These are phyloP conservation scores for Mycteria americana DNA, from an alignment of 2,797 vertebrate species.

Conservation along the genomic window DNA sequence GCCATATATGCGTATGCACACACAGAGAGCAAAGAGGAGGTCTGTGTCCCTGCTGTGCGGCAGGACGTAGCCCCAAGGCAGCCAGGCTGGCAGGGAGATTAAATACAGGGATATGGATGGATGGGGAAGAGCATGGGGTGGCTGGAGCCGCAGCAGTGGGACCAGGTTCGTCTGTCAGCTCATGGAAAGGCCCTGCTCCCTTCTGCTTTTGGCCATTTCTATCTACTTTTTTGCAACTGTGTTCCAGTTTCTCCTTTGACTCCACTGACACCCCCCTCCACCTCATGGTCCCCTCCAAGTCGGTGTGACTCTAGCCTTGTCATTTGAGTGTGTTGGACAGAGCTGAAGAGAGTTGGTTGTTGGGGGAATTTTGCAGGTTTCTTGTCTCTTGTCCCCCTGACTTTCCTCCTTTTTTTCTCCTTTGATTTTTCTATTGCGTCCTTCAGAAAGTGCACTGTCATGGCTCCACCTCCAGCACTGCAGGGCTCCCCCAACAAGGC, in stretches of 20 bases:
- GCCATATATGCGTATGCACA: fast-evolving
- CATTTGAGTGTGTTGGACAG: not conserved
- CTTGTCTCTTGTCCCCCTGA: not conserved
- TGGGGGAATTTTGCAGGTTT: not conserved
- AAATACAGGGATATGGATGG: not conserved
- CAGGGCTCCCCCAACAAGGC: not conserved
- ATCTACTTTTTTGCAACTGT: not conserved
- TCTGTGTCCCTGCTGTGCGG: not conserved
- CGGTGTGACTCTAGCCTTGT: not conserved
- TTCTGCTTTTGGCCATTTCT: not conserved
- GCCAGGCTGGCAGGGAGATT: not conserved
- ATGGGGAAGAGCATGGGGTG: not conserved
- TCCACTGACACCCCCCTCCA: not conserved
- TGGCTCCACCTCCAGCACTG: not conserved
- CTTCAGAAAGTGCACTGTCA: not conserved
- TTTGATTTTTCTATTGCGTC: not conserved
- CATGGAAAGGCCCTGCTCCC: not conserved
- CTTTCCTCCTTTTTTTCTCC: not conserved
- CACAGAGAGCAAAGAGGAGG: not conserved
- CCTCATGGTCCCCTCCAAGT: not conserved
- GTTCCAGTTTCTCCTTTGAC: not conserved
- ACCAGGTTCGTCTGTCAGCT: not conserved
- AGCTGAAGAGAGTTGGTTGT: not conserved
- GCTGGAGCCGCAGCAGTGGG: not conserved
- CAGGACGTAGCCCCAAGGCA: not conserved